A percentile compares a stretch with the other conserved stretches of the same genome.
Conservation (phyloP, 1,140 invertebrate species). For the Acromyrmex echinatior region DNA sequence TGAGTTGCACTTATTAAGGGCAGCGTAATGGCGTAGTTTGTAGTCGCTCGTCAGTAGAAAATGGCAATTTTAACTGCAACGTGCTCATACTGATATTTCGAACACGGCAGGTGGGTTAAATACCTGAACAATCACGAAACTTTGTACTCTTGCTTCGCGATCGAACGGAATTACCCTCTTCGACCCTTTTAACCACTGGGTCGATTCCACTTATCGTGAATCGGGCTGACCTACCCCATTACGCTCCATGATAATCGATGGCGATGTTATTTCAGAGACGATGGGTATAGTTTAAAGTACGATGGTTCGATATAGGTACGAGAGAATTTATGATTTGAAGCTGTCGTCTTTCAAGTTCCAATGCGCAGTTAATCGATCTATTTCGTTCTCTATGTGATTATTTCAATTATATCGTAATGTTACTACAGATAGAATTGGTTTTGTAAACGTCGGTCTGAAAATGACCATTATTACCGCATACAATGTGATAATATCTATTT, state of each 20-base stretch:
- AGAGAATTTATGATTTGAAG: slow-evolving; percentile 42
- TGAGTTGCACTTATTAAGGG: slow-evolving; percentile 34
- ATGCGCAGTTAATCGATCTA: background rate
- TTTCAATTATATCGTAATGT: background rate
- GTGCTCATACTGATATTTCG: slow-evolving; percentile 30
- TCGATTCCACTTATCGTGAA: slow-evolving; percentile 74
- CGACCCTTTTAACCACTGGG: slow-evolving; percentile 65
- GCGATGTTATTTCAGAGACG: slow-evolving; percentile 69
- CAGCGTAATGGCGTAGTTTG: slow-evolving; percentile 47
- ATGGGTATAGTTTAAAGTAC: slow-evolving; percentile 49
- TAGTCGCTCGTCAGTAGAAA: slow-evolving; percentile 8
- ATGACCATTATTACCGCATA: background rate
- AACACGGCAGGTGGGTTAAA: slow-evolving; percentile 49
- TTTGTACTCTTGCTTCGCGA: slow-evolving; percentile 54
- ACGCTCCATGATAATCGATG: slow-evolving; percentile 70
- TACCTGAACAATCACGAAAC: slow-evolving; percentile 65
- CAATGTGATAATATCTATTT: background rate
- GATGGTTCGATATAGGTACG: slow-evolving; percentile 33
- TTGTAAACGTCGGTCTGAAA: background rate
- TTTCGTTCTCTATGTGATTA: slow-evolving; percentile 12
- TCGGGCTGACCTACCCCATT: slow-evolving; percentile 70
- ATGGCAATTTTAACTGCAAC: slow-evolving; percentile 24
- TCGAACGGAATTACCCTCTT: slow-evolving; percentile 65
- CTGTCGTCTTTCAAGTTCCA: background rate
- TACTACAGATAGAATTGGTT: background rate